These are phyloP conservation scores for Furnarius figulus DNA, from an alignment of 2,113 vertebrate species.

Conservation along the genomic window DNA sequence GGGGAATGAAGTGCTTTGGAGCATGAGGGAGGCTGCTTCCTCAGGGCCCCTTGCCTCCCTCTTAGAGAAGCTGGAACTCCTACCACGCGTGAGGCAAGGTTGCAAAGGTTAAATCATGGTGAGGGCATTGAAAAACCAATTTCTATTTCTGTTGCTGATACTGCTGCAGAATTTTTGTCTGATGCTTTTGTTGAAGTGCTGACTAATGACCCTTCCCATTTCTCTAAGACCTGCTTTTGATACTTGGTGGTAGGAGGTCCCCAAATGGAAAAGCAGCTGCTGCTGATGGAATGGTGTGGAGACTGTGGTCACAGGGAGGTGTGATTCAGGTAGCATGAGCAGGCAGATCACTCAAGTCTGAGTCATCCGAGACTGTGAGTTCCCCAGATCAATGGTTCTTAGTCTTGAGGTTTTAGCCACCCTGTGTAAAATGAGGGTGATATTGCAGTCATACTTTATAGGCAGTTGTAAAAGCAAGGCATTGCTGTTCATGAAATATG, in stretches of 20 bases:
- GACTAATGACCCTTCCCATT: neutral
- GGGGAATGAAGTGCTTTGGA: neutral
- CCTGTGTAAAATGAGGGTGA: neutral
- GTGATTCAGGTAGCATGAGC: neutral
- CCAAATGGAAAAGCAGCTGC: neutral
- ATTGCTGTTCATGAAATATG: neutral
- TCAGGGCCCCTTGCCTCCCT: neutral
- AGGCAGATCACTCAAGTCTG: neutral
- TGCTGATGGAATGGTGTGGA: neutral
- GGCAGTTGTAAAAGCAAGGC: neutral
- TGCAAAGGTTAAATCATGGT: neutral
- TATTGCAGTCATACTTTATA: neutral
- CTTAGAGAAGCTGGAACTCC: neutral
- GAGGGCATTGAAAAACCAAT: neutral
- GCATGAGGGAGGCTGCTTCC: neutral
- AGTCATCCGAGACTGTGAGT: neutral
- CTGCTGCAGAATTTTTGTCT: neutral
- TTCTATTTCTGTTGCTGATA: constrained; percentile 2
- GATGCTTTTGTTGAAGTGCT: neutral
- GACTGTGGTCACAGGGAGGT: neutral
- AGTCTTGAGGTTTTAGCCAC: neutral
- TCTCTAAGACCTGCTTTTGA: neutral
- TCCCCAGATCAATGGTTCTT: neutral
- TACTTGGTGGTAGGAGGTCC: neutral
- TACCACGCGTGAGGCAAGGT: neutral